phyloP scores from a whole-genome alignment of 2,888 invertebrate species.

The Ametastegia equiseti region DNA sequence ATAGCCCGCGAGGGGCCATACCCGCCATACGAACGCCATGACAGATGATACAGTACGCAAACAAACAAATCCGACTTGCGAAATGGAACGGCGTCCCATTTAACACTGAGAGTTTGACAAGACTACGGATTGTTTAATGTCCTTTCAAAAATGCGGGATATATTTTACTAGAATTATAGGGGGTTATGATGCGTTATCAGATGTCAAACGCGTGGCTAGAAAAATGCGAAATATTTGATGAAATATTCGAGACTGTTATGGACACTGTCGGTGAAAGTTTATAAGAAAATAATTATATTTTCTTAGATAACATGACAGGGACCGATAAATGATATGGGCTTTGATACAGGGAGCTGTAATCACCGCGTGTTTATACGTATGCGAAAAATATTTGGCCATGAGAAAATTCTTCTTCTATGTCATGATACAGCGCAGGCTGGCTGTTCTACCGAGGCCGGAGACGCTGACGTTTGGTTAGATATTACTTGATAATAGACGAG shows the following conservation, averaged over 20 bases:
- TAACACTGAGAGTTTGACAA: neutral
- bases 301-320: neutral
- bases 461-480: slow-evolving; percentile 64
- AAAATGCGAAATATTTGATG: slow-evolving; percentile 40
- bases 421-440: slow-evolving; percentile 62
- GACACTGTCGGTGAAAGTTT: slow-evolving; percentile 30
- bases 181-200: neutral
- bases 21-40: slow-evolving; percentile 68
- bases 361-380: neutral
- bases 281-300: neutral
- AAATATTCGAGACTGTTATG: neutral
- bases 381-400: slow-evolving; percentile 29
- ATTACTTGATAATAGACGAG: slow-evolving; percentile 56
- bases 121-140: neutral
- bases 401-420: slow-evolving; percentile 45
- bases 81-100: slow-evolving; percentile 56
- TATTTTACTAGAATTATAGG: neutral
- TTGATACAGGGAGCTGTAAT: neutral
- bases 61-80: slow-evolving; percentile 67
- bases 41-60: slow-evolving; percentile 69
- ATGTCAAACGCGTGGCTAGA: slow-evolving; percentile 43
- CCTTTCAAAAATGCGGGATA: neutral
- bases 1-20: slow-evolving; percentile 26
- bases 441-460: slow-evolving; percentile 55
- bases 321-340: neutral